Evolutionary conservation across 2,888 invertebrate species (phyloP).

Genomic region (Idaea dimidiata): DNA sequence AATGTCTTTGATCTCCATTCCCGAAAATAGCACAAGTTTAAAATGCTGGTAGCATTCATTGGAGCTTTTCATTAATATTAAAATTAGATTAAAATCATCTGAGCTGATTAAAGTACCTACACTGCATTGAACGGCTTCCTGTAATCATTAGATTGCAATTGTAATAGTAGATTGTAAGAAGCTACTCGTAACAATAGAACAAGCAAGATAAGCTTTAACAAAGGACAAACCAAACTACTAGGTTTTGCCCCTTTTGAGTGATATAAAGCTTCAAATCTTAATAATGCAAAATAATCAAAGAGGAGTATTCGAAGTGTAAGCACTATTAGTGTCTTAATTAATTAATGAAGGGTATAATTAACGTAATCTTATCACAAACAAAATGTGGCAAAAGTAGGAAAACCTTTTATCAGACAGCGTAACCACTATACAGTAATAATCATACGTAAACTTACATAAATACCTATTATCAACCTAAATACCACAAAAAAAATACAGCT

Average conservation of each 20-base stretch:
- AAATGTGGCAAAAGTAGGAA: not conserved
- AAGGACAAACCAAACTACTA: not conserved
- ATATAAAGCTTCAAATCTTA: not conserved
- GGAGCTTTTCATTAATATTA: too few relatives aligned
- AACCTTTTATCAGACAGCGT: not conserved
- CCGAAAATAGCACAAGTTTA: not conserved
- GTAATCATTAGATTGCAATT: too few relatives aligned
- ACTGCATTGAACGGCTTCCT: too few relatives aligned
- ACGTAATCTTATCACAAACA: not conserved
- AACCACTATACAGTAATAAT: too few relatives aligned
- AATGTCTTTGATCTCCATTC: not conserved
- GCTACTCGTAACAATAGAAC: too few relatives aligned
- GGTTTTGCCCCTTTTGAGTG: not conserved
- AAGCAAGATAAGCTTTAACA: not conserved
- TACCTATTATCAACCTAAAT: not conserved
- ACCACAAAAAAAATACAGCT: not conserved
- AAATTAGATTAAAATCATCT: too few relatives aligned
- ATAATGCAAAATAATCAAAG: not conserved
- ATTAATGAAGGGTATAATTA: not conserved
- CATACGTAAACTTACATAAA: too few relatives aligned
- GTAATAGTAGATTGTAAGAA: too few relatives aligned
- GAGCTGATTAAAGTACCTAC: too few relatives aligned
- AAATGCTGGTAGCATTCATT: not conserved
- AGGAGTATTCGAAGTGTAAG: not conserved
- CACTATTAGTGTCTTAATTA: not conserved